Conservation (phyloP, 23 tunicate species). For the Styela plicata region DNA sequence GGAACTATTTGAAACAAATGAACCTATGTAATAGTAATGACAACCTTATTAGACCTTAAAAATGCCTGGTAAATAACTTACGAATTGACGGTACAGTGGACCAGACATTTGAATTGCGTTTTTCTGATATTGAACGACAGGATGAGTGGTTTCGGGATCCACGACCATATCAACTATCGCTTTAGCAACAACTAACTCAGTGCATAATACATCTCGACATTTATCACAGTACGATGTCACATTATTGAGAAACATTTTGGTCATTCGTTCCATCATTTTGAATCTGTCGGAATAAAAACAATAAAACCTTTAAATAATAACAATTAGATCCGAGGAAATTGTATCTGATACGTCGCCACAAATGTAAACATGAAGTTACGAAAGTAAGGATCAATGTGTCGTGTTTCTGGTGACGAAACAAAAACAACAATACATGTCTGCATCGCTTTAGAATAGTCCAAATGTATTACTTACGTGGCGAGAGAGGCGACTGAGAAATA, state of each 20-base stretch:
- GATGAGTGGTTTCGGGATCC: slow-evolving; percentile 29
- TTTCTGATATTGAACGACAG: slow-evolving; percentile 22
- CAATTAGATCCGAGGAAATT: no score
- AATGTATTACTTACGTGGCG: no score
- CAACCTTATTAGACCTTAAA: no score
- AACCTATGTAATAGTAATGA: no score
- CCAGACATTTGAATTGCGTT: slow-evolving; percentile 32
- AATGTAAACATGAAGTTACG: neutral
- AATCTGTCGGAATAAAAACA: slow-evolving; percentile 64
- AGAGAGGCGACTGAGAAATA: no score
- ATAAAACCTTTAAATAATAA: no score
- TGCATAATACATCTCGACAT: slow-evolving; percentile 41
- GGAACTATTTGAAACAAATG: no score
- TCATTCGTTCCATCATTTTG: slow-evolving; percentile 48
- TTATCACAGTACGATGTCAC: slow-evolving; percentile 37
- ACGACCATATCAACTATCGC: slow-evolving; percentile 41
- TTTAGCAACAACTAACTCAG: slow-evolving; percentile 35
- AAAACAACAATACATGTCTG: no score
- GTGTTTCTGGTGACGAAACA: no score
- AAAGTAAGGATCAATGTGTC: no score
- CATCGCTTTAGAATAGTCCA: no score
- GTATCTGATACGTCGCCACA: neutral
- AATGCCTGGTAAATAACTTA: no score
- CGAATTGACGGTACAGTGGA: slow-evolving; percentile 65
- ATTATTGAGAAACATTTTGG: slow-evolving; percentile 49